These are phyloP conservation scores for Gastracanthus pulcherrimus DNA, from an alignment of 2,888 invertebrate genomes.

Conservation along the genomic window DNA sequence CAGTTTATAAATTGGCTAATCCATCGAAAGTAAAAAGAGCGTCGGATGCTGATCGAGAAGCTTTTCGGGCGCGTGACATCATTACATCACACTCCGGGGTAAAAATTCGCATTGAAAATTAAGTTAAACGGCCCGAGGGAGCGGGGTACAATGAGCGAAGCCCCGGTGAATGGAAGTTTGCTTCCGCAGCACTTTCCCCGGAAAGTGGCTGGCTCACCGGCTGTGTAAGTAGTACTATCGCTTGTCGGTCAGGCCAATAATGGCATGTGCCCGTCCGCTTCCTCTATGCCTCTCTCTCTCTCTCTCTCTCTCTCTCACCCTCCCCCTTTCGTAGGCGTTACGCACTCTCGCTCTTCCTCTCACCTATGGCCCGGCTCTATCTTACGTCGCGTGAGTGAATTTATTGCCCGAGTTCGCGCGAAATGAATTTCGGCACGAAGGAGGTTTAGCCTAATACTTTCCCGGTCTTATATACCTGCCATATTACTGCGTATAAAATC, in stretches of 20 bases:
- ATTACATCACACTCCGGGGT: not conserved
- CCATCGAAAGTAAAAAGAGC: not conserved
- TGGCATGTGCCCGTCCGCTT: not conserved
- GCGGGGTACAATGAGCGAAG: too few relatives aligned
- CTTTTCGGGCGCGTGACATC: too few relatives aligned
- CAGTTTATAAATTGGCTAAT: not conserved
- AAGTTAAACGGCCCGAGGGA: not conserved
- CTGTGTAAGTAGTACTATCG: conserved; percentile 1
- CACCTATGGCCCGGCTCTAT: too few relatives aligned
- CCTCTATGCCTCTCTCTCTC: not conserved
- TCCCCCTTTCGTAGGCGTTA: too few relatives aligned
- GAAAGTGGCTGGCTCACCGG: not conserved
- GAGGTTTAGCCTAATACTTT: not conserved
- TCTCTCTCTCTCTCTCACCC: not conserved
- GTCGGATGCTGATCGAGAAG: too few relatives aligned
- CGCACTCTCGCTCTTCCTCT: too few relatives aligned
- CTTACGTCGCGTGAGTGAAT: too few relatives aligned
- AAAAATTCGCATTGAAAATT: not conserved
- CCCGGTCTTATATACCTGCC: too few relatives aligned
- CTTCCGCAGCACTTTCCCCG: not conserved
- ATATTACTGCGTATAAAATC: not conserved
- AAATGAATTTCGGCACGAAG: conserved; percentile 11
- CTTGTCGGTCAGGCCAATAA: conserved; percentile 37
- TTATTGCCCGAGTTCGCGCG: not conserved
- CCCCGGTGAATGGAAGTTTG: not conserved